Conservation (phyloP, 2,888 invertebrate genomes). For the Hemicrepidius hirtus region DNA sequence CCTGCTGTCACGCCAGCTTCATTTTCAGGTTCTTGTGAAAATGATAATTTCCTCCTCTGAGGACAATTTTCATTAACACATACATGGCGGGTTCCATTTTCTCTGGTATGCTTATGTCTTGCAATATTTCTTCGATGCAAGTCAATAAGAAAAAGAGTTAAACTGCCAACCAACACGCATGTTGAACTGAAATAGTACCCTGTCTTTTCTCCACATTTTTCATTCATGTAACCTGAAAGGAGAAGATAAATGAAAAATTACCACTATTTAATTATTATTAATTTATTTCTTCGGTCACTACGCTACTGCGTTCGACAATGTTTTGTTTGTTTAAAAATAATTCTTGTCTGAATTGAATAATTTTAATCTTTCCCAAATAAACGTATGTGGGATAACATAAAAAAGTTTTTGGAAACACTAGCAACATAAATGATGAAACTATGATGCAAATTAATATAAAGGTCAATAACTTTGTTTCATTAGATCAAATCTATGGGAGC, state of each 20-base stretch:
- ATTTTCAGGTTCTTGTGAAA: conserved; percentile 77
- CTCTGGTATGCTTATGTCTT: conserved; percentile 80
- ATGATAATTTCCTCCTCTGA: conserved; percentile 75
- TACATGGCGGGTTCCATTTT: conserved; percentile 75
- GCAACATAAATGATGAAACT: neutral
- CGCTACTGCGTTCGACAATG: too few relatives aligned
- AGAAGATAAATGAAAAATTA: too few relatives aligned
- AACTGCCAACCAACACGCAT: conserved; percentile 84
- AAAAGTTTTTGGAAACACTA: neutral
- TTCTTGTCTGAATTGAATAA: too few relatives aligned
- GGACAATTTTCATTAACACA: conserved; percentile 77
- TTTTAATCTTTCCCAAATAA: too few relatives aligned
- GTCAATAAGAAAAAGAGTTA: conserved; percentile 88
- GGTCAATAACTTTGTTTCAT: conserved; percentile 5
- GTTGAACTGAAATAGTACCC: conserved; percentile 91
- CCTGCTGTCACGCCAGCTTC: conserved; percentile 72
- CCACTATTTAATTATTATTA: too few relatives aligned
- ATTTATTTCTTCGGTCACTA: too few relatives aligned
- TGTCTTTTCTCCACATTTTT: conserved; percentile 83
- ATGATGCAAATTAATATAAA: conserved; percentile 5
- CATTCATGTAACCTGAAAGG: conserved; percentile 84
- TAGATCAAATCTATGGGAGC: neutral
- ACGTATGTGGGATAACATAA: too few relatives aligned
- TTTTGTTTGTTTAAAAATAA: too few relatives aligned
- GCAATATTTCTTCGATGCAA: conserved; percentile 83